A percentile compares a stretch with the other conserved stretches of the same genome.
Evolutionary conservation across 1,140 invertebrate genomes (phyloP).

Genomic region (Cepaea nemoralis): DNA sequence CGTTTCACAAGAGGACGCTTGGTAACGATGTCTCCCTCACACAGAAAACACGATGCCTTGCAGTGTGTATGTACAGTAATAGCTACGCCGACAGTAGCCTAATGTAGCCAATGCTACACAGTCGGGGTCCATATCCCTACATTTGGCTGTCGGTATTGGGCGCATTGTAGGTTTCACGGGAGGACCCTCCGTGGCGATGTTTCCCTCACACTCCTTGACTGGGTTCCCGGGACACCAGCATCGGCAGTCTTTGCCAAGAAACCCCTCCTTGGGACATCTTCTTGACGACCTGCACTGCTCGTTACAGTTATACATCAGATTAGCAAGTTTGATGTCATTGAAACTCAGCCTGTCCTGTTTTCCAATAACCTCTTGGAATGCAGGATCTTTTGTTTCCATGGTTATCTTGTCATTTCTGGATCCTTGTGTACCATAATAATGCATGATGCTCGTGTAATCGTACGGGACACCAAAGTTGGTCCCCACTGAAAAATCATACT

Average conservation of each 20-base stretch:
- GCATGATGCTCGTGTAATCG: slow-evolving; percentile 93
- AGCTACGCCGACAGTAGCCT: neutral
- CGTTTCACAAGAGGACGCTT: no score
- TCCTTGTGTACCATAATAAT: slow-evolving; percentile 79
- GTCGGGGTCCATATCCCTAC: neutral
- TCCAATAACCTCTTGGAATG: slow-evolving; percentile 54
- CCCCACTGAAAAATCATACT: slow-evolving; percentile 91
- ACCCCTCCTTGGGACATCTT: slow-evolving; percentile 45
- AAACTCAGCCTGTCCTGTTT: slow-evolving; percentile 54
- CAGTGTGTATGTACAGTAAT: no score
- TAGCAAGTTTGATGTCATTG: no score
- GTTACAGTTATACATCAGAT: slow-evolving; percentile 56
- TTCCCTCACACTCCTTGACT: neutral
- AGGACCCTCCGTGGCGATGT: neutral
- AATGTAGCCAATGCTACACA: neutral
- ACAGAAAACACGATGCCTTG: no score
- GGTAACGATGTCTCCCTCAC: no score
- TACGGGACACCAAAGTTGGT: slow-evolving; percentile 92
- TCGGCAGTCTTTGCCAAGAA: slow-evolving; percentile 49
- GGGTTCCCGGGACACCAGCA: slow-evolving; percentile 47
- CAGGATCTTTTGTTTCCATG: slow-evolving; percentile 46
- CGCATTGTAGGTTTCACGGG: neutral
- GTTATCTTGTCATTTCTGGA: slow-evolving; percentile 46
- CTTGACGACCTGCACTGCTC: neutral
- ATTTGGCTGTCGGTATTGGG: neutral